Conservation (phyloP, 1,140 invertebrate species). For the Medauroidea extradentata region DNA sequence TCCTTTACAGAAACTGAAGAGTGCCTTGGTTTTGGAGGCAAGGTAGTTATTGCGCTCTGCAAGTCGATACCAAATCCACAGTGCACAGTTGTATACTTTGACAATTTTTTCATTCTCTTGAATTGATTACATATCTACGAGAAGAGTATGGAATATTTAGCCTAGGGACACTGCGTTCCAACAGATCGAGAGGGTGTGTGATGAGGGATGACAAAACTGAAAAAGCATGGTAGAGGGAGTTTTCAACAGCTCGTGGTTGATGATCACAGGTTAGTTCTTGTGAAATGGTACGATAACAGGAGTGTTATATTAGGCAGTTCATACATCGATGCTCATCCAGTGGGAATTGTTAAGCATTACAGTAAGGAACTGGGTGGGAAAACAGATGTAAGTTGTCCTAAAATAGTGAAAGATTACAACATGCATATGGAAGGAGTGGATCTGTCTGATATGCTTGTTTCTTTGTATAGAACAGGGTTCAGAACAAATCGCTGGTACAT, state of each 20-base stretch:
- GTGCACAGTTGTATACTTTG: conserved; percentile 18
- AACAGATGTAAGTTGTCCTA: conserved; percentile 17
- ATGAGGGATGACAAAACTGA: conserved; percentile 20
- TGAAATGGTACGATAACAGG: conserved; percentile 35
- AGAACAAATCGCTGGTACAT: conserved; percentile 21
- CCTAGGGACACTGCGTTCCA: conserved; percentile 39
- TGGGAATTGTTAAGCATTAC: conserved; percentile 24
- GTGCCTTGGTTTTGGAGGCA: too few relatives aligned
- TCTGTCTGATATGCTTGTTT: conserved; percentile 20
- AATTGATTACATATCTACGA: conserved; percentile 17
- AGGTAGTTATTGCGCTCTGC: not conserved
- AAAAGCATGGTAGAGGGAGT: conserved; percentile 16
- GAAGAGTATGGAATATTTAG: conserved; percentile 26
- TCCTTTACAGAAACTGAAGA: conserved; percentile 2
- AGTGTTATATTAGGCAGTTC: conserved; percentile 37
- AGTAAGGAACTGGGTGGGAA: conserved; percentile 16
- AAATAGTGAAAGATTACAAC: conserved; percentile 28
- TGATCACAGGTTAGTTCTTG: conserved; percentile 28
- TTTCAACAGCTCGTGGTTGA: conserved; percentile 26
- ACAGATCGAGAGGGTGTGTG: conserved; percentile 33
- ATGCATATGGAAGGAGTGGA: conserved; percentile 30
- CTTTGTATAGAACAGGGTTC: conserved; percentile 14
- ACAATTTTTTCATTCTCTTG: conserved; percentile 25
- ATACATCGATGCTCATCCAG: conserved; percentile 30
- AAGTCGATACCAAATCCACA: conserved; percentile 6